Evolutionary conservation across 2,888 invertebrate genomes (phyloP), one percentile per base, ranked within the genome.

Genomic region (Drosophila hawaiiensis): DNA sequence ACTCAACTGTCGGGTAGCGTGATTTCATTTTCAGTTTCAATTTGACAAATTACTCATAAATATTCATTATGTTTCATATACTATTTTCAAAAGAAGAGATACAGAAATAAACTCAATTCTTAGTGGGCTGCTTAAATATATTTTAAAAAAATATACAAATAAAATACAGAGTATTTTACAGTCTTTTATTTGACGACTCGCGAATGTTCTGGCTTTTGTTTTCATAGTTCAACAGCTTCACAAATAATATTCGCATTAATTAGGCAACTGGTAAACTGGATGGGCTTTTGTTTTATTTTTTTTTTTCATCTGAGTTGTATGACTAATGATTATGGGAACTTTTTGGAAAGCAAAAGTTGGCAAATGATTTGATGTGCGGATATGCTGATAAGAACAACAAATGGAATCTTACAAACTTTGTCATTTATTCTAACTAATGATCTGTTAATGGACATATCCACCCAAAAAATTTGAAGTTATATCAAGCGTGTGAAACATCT

Each of bases 181-280:
- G 68, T 33, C 55, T 7, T 4, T n/a, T 53, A 10, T 10, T 28
- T 29, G 58, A 16, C 29, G 10, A 33, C 10, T 14, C 9, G 14
- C 9, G 4, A 5, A 19, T 10, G 10, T 19, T 37, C 52, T 41
- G 4, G 31, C 10, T 29, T 41, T 43, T 53, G 33, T 47, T 39
- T 43, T 43, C 73, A 31, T 63, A 59, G 31, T 68, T 29, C 49
- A 52, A 54, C 73, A 68, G 63, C 73, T 73, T 62, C 43, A 29
- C 47, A 37, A 65, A 70, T 54, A 56, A 53, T 53, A 61, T 73
- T 81, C 60, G 50, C 67, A 35, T 54, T 85, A 89, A 84, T 89
- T 78, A 72, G 72, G 47, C 71, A 49, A 22, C 60, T 43, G 59
- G 22, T 19, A 7, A 74, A 59, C 22, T 73, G 37, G 12, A 25